Base-by-base conservation (phyloP, 2,888 invertebrate genomes). In the Cheilosia pagana region DNA sequence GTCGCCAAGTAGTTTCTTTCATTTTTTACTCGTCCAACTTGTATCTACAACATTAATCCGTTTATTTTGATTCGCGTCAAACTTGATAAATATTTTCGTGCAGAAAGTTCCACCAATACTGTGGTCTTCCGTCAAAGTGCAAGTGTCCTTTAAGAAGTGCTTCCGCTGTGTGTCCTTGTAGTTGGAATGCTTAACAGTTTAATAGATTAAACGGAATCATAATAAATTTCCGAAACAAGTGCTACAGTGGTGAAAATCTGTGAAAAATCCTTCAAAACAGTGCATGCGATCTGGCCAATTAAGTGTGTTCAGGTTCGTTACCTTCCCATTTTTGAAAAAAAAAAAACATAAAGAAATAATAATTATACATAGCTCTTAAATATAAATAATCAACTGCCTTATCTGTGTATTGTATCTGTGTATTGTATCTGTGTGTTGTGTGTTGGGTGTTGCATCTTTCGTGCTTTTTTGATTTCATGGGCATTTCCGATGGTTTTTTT, bases 271-370 rank as follows among this genome's bases (percentile, higher is more conserved):
- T 45, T 60, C 53, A 39, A 28, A 67, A 39, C 55, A 21, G 45
- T 74, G 45, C 16, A 3, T 25, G 25, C 55, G 67, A 57, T 43
- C 68, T 53, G 63, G 39, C 31, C 53, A 78, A 78, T 68, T 78
- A 68, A 68, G 39, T 43, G 25, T 57, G 82, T 83, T 83, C 74
- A 83, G 83, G 83, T 83, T 79, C 63, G 83, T 83, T 83, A 70
- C 57, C 39, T 16, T 63, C 50, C n/a, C 55, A 43, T 35, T 67
- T 45, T 57, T 19, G 6, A 28, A n/a, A 48, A 8, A 35, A 21
- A 39, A n/a, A 31, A 31, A 25, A 14, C n/a, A n/a, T n/a, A 50
- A 52, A 70, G 43, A 52, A 57, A 25, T 60, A n/a, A n/a, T 77
- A 82, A 55, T 68, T 62, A 67, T 45, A 60, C 19, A 31, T 57